These are phyloP conservation scores for Uloborus plumipes DNA, from an alignment of 2,888 invertebrate species.

Conservation along the genomic window DNA sequence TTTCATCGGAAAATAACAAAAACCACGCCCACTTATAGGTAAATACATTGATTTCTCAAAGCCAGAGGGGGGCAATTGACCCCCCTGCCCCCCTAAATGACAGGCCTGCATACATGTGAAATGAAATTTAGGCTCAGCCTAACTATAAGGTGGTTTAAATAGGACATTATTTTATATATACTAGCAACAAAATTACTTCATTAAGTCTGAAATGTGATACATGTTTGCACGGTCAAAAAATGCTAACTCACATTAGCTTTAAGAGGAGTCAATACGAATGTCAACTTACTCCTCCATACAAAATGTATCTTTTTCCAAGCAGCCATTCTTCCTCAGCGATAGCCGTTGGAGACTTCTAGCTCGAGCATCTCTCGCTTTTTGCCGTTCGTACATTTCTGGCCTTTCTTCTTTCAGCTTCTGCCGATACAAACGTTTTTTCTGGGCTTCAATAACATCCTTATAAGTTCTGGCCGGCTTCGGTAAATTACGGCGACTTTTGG, in stretches of 20 bases:
- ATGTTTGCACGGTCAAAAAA: not conserved
- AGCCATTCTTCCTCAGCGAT: constrained; percentile 5
- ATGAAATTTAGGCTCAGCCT: too few relatives aligned
- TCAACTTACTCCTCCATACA: constrained; percentile 2
- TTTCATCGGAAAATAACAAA: too few relatives aligned
- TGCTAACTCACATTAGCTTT: not conserved
- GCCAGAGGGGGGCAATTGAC: too few relatives aligned
- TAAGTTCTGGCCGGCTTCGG: constrained; percentile 34
- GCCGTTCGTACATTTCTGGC: constrained; percentile 43
- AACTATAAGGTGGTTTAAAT: too few relatives aligned
- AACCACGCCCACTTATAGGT: too few relatives aligned
- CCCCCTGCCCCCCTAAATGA: too few relatives aligned
- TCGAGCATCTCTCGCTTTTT: constrained; percentile 42
- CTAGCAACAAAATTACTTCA: too few relatives aligned
- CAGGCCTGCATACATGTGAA: too few relatives aligned
- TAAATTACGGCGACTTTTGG: constrained; percentile 3
- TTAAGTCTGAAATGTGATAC: too few relatives aligned
- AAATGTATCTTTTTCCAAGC: not conserved
- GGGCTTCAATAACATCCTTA: constrained; percentile 46
- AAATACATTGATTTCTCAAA: too few relatives aligned
- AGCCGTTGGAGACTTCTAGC: constrained; percentile 30
- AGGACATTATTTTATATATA: too few relatives aligned
- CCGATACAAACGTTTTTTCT: constrained; percentile 40
- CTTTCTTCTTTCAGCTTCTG: constrained; percentile 33
- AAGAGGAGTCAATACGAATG: not conserved